Conservation (phyloP, 2,888 invertebrate species). For the Platycnemis pennipes region DNA sequence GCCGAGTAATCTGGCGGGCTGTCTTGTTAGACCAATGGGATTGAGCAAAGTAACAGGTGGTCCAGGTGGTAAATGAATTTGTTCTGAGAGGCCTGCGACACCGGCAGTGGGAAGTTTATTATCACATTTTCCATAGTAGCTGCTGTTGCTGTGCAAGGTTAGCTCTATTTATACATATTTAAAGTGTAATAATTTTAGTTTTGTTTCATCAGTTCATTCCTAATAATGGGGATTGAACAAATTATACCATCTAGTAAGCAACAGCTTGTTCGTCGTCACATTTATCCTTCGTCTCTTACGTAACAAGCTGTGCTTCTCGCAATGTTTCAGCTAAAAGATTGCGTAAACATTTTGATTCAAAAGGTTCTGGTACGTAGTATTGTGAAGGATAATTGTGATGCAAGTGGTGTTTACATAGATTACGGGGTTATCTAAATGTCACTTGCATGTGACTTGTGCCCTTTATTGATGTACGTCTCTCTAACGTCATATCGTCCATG, state of each 20-base stretch:
- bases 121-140: neutral
- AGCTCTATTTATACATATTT: too few relatives aligned
- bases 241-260: too few relatives aligned
- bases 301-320: neutral
- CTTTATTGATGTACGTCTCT: slow-evolving; percentile 16
- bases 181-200: too few relatives aligned
- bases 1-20: slow-evolving; percentile 27
- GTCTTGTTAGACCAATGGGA: neutral
- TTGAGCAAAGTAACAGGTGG: neutral
- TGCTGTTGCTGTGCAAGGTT: neutral
- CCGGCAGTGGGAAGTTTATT: neutral
- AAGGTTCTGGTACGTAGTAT: neutral
- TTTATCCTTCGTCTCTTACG: neutral
- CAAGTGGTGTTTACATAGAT: slow-evolving; percentile 46
- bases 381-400: slow-evolving; percentile 26
- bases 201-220: too few relatives aligned
- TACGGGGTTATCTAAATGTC: slow-evolving; percentile 53
- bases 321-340: neutral
- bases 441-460: slow-evolving; percentile 47
- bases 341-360: neutral
- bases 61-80: slow-evolving; percentile 19
- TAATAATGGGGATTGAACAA: too few relatives aligned
- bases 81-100: neutral
- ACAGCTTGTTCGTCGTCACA: neutral
- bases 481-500: neutral